These are phyloP conservation scores for Lycorma delicatula DNA, from an alignment of 1,140 invertebrate genomes.

Conservation along the genomic window DNA sequence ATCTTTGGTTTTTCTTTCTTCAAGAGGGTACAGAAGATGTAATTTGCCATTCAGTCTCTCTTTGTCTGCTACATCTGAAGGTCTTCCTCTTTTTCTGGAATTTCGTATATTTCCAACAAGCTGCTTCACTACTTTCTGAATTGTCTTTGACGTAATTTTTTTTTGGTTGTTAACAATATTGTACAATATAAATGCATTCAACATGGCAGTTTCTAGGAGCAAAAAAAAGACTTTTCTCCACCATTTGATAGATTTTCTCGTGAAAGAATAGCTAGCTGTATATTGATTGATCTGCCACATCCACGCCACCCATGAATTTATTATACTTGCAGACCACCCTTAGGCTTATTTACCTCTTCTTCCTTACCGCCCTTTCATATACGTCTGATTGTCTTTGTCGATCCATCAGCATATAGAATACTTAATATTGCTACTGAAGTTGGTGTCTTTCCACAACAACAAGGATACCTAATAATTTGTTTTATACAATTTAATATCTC, in stretches of 20 bases:
- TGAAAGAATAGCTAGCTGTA: background rate
- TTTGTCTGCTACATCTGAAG: background rate
- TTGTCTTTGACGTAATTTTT: slow-evolving; percentile 2
- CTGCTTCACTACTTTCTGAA: background rate
- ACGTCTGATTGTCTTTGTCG: background rate
- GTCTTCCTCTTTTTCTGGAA: background rate
- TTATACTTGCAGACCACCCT: slow-evolving; percentile 11
- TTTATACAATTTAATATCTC: background rate
- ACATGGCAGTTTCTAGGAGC: background rate
- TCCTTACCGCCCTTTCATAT: background rate
- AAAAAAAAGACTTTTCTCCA: slow-evolving; percentile 14
- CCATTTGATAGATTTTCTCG: slow-evolving; percentile 1
- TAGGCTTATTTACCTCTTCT: slow-evolving; percentile 2
- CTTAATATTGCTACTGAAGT: background rate
- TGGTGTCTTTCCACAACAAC: background rate
- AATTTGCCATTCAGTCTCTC: slow-evolving; percentile 1
- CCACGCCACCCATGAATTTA: background rate
- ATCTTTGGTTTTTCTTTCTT: background rate
- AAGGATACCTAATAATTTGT: background rate
- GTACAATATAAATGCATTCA: background rate
- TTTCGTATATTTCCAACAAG: slow-evolving; percentile 8
- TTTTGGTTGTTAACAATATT: background rate
- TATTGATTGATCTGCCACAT: background rate
- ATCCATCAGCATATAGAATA: background rate
- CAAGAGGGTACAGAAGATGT: background rate